Conservation (phyloP, 2,888 invertebrate genomes). For the Saturnia pavonia region DNA sequence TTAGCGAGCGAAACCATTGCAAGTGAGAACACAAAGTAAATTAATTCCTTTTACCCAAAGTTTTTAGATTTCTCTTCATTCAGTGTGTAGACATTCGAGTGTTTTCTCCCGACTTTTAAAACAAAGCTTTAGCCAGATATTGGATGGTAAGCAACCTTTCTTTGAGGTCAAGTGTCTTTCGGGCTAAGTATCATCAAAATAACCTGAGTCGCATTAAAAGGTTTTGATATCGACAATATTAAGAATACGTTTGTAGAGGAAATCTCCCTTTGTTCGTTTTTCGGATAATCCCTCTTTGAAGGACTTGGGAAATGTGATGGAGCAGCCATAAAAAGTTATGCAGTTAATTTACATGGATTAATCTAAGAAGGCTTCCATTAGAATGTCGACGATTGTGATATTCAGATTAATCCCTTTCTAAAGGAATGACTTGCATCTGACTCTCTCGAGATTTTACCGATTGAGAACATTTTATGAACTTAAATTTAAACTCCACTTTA, state of each 20-base stretch:
- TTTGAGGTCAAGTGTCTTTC: neutral
- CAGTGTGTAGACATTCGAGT: neutral
- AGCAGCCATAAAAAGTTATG: neutral
- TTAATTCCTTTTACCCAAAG: neutral
- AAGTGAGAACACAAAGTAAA: conserved; percentile 2
- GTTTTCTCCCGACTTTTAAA: neutral
- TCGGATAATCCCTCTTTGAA: neutral
- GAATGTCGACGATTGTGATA: neutral
- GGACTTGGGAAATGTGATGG: neutral
- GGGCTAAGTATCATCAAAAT: neutral
- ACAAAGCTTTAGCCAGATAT: neutral
- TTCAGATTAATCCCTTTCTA: neutral
- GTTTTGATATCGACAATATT: neutral
- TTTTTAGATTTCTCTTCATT: neutral
- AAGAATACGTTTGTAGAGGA: neutral
- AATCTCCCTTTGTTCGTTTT: neutral
- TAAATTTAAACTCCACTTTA: too few relatives aligned
- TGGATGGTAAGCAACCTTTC: conserved; percentile 1
- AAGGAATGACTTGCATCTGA: too few relatives aligned
- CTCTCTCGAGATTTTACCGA: too few relatives aligned
- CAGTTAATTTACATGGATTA: neutral
- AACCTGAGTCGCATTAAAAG: neutral
- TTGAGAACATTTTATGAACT: too few relatives aligned
- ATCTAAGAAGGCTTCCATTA: neutral
- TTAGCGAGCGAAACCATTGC: neutral